phyloP scores from a whole-genome alignment of 2,888 invertebrate species.

The Megastigmus dorsalis region DNA sequence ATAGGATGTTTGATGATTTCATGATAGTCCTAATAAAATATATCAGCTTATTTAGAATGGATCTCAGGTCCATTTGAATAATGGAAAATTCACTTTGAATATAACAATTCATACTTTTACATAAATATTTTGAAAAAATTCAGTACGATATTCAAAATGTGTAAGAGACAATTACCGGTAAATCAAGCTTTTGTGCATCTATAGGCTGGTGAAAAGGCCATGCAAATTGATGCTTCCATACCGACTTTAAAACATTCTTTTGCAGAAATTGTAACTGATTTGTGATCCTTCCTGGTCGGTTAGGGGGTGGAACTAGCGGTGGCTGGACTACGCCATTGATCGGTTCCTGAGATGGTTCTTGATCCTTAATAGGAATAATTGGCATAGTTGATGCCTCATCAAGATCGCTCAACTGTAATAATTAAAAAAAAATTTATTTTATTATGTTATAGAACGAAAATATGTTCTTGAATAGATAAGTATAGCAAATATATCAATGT shows the following conservation, averaged over 20 bases:
- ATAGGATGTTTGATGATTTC: conserved; percentile 98
- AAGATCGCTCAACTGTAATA: conserved; percentile 68
- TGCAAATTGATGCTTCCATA: conserved; percentile 98
- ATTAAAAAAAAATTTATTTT: conserved; percentile 5
- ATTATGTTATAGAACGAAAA: not conserved
- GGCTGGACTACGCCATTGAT: conserved; percentile 93
- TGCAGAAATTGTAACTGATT: conserved; percentile 95
- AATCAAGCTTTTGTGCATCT: conserved; percentile 94
- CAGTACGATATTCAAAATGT: too few relatives aligned
- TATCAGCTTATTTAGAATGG: not conserved
- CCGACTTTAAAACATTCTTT: conserved; percentile 95
- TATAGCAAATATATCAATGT: conserved; percentile 55
- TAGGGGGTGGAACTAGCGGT: conserved; percentile 86
- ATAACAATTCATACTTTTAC: not conserved
- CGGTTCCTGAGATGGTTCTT: conserved; percentile 86
- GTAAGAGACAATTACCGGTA: conserved; percentile 86
- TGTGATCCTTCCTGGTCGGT: conserved; percentile 92
- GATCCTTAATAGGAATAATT: conserved; percentile 74
- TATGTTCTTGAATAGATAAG: conserved; percentile 42
- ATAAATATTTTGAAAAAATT: too few relatives aligned
- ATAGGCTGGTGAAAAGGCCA: conserved; percentile 99
- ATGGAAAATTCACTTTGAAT: too few relatives aligned
- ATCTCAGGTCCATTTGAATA: not conserved
- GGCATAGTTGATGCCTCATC: conserved; percentile 69
- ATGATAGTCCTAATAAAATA: conserved; percentile 88